These are phyloP conservation scores for Diplosoma virens DNA, from an alignment of 23 tunicate genomes.

Conservation along the genomic window DNA sequence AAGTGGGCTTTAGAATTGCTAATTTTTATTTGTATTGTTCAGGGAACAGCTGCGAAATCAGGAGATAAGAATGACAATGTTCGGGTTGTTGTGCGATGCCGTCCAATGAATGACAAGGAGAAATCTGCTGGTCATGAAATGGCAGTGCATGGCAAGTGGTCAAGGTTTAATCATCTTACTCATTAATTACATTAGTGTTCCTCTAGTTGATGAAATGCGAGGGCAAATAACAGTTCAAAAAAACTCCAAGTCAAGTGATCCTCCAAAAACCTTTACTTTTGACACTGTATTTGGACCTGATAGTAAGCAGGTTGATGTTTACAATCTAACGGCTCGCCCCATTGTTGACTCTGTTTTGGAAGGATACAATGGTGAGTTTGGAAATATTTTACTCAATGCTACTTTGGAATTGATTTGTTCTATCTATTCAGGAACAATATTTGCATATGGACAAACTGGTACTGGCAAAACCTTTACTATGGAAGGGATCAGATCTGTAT, in stretches of 20 bases:
- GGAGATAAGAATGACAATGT: conserved; percentile 81
- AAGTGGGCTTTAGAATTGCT: too few relatives aligned
- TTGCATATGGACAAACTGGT: conserved; percentile 99
- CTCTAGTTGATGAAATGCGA: conserved; percentile 84
- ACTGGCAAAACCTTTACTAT: conserved; percentile 98
- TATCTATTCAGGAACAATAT: conserved; percentile 66
- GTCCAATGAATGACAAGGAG: conserved; percentile 85
- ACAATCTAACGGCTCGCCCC: conserved; percentile 94
- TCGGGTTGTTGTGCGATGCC: conserved; percentile 91
- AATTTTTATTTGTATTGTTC: too few relatives aligned
- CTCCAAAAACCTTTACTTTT: conserved; percentile 90
- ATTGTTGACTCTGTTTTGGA: conserved; percentile 92
- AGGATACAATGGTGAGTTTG: conserved; percentile 86
- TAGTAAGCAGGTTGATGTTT: conserved; percentile 98
- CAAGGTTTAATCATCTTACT: background rate
- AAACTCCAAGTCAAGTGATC: conserved; percentile 58
- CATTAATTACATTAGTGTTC: background rate
- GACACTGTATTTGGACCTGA: conserved; percentile 92
- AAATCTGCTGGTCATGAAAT: conserved; percentile 31
- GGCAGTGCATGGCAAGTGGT: conserved; percentile 49
- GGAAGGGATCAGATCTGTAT: conserved; percentile 88
- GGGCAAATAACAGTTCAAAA: conserved; percentile 78
- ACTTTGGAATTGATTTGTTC: background rate
- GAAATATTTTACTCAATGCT: background rate
- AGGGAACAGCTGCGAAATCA: background rate